Base-by-base conservation (phyloP, 2,113 vertebrate genomes). In the Pitta sordida region DNA sequence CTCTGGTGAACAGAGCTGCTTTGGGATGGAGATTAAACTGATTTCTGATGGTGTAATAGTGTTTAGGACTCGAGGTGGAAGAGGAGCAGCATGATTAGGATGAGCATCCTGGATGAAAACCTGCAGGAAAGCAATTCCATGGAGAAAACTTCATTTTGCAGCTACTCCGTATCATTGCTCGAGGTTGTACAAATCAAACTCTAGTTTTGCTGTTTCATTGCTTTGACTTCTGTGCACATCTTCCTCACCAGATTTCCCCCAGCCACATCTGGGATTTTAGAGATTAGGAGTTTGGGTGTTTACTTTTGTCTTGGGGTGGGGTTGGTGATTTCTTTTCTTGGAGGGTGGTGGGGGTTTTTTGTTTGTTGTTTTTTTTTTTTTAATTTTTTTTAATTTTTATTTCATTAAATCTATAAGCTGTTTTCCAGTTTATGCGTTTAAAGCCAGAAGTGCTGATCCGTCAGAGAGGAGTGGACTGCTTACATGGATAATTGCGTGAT, bases 91-190 rank as follows among this genome's bases (percentile, higher is more conserved):
- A 1, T 2, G 1, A 19, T 14, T 13, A 48, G 56, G 68, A 44
- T 10, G 26, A 69, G 41, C 22, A 64, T 41, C 37, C 63, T 8
- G 1, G 19, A 5, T 8, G 23, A 32, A 23, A 83, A 55, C 17
- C 3, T 49, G 34, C 4, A 17, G 71, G 62, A 67, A 23, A 30
- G 44, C 16, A 24, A 60, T 46, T 65, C 20, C 44, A 34, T 16
- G 34, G 22, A 51, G 26, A 60, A 48, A 16, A 5, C 26, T 6
- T 10, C 4, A 2, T 53, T 62, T 26, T 53, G 51, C 64, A 77
- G n/a, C 11, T 23, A 7, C 5, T 43, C 5, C 4, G 0, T 49
- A 14, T 32, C 3, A 1, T 49, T 63, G n/a, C 11, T 8, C 4
- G 10, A 48, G n/a, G 23, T 23, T 41, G 21, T 58, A 24, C 36